Percentiles rank a stretch among this genome's conserved stretches.
phyloP scores from a whole-genome alignment of 2,113 vertebrate species.

The Todiramphus chloris region DNA sequence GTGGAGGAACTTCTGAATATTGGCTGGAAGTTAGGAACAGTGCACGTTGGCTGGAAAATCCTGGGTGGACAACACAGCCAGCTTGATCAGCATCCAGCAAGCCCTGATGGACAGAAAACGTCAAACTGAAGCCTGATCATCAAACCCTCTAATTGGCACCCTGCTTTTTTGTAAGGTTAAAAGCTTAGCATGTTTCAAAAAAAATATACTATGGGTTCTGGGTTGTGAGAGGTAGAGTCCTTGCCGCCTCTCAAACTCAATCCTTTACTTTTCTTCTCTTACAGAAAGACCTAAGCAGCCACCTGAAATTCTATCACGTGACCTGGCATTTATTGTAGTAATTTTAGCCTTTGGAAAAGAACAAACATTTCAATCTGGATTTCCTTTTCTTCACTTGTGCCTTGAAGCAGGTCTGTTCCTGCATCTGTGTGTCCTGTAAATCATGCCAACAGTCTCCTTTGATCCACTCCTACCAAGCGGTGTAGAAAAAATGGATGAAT shows the following conservation, averaged over 20 bases:
- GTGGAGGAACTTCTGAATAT: neutral
- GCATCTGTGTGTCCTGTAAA: slow-evolving; percentile 14
- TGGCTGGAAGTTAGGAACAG: neutral
- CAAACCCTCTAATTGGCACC: neutral
- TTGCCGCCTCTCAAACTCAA: neutral
- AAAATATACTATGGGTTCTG: neutral
- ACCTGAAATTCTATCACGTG: neutral
- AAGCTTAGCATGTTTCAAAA: neutral
- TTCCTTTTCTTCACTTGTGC: slow-evolving; percentile 20
- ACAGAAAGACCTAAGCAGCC: neutral
- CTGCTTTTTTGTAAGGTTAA: neutral
- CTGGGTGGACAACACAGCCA: neutral
- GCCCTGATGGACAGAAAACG: neutral
- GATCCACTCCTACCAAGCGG: neutral
- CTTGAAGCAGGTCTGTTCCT: slow-evolving; percentile 25
- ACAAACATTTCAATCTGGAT: slow-evolving; percentile 35
- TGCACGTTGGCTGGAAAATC: neutral
- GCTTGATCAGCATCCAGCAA: neutral
- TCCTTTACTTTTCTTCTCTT: neutral
- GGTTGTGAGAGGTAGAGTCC: neutral
- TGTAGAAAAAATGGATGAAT: neutral
- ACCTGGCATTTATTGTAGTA: slow-evolving; percentile 7
- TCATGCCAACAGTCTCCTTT: slow-evolving; percentile 26
- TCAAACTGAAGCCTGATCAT: neutral
- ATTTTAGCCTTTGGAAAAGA: slow-evolving; percentile 25